phyloP scores from a whole-genome alignment of 2,113 vertebrate species.

The Malurus cyaneus region DNA sequence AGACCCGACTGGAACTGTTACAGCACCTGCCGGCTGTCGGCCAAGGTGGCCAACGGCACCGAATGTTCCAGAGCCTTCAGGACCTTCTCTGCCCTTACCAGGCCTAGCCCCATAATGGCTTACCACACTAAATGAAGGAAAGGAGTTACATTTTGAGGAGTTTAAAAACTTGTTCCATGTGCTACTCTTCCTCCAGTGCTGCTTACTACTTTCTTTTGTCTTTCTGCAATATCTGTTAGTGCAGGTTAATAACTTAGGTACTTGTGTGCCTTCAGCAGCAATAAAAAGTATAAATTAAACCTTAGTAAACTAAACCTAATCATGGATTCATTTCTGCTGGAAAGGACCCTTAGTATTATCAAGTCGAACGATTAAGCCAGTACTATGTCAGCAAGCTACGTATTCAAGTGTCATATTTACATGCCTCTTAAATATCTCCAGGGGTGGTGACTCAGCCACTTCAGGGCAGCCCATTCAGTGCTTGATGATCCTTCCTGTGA shows the following conservation, averaged over 20 bases:
- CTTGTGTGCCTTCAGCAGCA: neutral
- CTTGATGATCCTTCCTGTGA: neutral
- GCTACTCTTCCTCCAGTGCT: neutral
- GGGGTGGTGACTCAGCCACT: neutral
- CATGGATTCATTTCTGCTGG: neutral
- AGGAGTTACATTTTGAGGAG: neutral
- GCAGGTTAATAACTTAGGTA: neutral
- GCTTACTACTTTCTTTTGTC: neutral
- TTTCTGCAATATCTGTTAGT: neutral
- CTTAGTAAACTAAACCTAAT: neutral
- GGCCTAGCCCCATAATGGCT: too few species aligned
- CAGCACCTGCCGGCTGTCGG: too few species aligned
- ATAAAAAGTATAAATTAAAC: neutral
- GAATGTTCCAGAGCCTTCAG: too few species aligned
- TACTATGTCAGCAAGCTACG: neutral
- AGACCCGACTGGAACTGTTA: too few species aligned
- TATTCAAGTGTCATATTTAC: neutral
- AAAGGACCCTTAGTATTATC: neutral
- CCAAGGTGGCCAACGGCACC: too few species aligned
- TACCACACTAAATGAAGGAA: too few species aligned
- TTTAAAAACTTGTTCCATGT: neutral
- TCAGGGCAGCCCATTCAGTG: neutral
- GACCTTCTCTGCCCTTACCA: too few species aligned
- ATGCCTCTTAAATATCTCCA: neutral
- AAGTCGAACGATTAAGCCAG: fast-evolving